Evolutionary conservation across 2,113 vertebrate species (phyloP), one percentile per base, ranked within the genome.

Genomic region (Colius striatus): DNA sequence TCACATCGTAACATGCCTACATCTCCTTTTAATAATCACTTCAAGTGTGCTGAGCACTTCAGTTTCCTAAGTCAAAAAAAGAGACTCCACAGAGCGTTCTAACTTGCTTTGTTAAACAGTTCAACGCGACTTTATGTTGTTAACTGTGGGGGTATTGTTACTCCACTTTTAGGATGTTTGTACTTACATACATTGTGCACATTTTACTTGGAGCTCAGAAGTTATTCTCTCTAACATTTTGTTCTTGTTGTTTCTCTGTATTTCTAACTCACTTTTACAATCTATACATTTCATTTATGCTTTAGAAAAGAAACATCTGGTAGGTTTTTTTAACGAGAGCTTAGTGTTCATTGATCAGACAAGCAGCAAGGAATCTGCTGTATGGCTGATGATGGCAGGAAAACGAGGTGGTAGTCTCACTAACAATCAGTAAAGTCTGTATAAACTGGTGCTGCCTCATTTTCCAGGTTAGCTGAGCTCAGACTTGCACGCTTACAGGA

Each of bases 251-350:
- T 51, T 16, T 83, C n/a, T n/a, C n/a, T n/a, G n/a, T n/a, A 34
- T 93, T 96, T 92, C 50, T 82, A 70, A 54, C 14, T 90, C 73
- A 29, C 53, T 29, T 83, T 96, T 92, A 57, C 27, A 75, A 72
- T 71, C 89, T 68, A 19, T 50, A 58, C 60, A 62, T 90, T 95
- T 93, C 38, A 63, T 41, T 85, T 92, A 71, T 30, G 68, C 16
- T 11, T 34, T 34, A 85, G 82, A 88, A 87, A 86, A 90, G 82
- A 95, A 95, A 95, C 88, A 91, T 76, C 93, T 94, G 93, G 79
- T 79, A 4, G 38, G 38, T 75, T 91, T 93, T 90, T 87, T 79
- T 75, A 89, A 93, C 79, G 88, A 95, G 86, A 68, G 41, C 73
- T 92, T 22, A 89, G 16, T 0, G 1, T 70, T 80, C 58, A 68